Conservation (phyloP, 2,113 vertebrate species). For the Phaethornis superciliosus region DNA sequence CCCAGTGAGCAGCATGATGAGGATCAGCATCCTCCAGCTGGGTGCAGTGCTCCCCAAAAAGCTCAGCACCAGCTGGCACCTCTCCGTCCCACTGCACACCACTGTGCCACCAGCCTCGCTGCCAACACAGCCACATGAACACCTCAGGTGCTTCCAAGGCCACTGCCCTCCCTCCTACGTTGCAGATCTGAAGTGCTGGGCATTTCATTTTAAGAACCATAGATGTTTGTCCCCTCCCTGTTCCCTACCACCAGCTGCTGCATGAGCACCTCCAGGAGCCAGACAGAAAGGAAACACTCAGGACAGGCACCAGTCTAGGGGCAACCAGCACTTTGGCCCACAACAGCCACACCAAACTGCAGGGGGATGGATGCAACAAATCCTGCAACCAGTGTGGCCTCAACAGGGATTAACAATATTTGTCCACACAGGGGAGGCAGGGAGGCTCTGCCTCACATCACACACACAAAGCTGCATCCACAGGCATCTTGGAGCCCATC, state of each 20-base stretch:
- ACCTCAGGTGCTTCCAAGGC: background rate
- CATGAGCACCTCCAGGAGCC: background rate
- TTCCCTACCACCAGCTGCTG: background rate
- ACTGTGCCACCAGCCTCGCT: background rate
- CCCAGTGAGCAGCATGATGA: fast-evolving
- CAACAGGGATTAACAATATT: background rate
- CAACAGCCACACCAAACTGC: background rate
- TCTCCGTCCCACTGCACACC: fast-evolving
- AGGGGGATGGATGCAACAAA: background rate
- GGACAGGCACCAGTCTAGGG: background rate
- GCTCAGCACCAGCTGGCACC: background rate
- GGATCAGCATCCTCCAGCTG: background rate
- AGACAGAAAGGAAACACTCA: background rate
- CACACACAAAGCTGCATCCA: fast-evolving
- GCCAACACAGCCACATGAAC: background rate
- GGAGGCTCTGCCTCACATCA: background rate
- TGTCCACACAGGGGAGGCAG: background rate
- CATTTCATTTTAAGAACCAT: background rate
- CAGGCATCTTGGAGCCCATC: background rate
- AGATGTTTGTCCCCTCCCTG: background rate
- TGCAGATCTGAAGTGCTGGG: background rate
- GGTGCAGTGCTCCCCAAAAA: background rate
- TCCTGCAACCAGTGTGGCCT: background rate
- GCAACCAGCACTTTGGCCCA: background rate
- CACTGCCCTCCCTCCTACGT: background rate